Percentiles rank a stretch among this genome's conserved stretches.
Conservation (phyloP, 2,888 invertebrate species). For the Hypomecis atomaria region DNA sequence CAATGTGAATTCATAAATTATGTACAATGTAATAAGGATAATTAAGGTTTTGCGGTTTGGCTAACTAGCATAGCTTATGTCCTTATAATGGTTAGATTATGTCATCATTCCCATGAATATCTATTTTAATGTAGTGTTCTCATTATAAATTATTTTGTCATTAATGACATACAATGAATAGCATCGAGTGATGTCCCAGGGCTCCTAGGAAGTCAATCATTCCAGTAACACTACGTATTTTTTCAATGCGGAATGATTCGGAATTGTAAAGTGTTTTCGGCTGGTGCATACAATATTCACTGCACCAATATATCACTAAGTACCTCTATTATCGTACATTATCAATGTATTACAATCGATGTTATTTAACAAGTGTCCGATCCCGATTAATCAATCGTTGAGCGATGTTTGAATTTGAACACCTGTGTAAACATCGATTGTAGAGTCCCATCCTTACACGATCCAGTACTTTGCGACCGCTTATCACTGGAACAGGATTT, state of each 20-base stretch:
- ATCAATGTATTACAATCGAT: not conserved
- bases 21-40: conserved; percentile 2
- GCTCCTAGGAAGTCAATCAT: too few relatives aligned
- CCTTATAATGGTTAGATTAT: not conserved
- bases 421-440: conserved; percentile 34
- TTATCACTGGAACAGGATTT: conserved; percentile 1
- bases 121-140: too few relatives aligned
- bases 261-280: not conserved
- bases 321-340: too few relatives aligned
- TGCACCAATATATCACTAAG: too few relatives aligned
- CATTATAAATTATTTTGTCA: too few relatives aligned
- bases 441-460: not conserved
- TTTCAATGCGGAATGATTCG: too few relatives aligned
- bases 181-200: too few relatives aligned
- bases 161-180: too few relatives aligned
- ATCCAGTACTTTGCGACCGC: not conserved
- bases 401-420: conserved; percentile 32
- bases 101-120: not conserved
- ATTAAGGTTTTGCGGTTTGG: not conserved
- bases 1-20: conserved; percentile 2
- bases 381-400: conserved; percentile 28
- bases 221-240: too few relatives aligned
- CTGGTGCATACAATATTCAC: not conserved
- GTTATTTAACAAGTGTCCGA: conserved; percentile 16
- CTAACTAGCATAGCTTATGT: too few relatives aligned